Percentiles rank a stretch among this genome's conserved stretches.
phyloP scores from a whole-genome alignment of 2,888 invertebrate species.

The Ceramica pisi region DNA sequence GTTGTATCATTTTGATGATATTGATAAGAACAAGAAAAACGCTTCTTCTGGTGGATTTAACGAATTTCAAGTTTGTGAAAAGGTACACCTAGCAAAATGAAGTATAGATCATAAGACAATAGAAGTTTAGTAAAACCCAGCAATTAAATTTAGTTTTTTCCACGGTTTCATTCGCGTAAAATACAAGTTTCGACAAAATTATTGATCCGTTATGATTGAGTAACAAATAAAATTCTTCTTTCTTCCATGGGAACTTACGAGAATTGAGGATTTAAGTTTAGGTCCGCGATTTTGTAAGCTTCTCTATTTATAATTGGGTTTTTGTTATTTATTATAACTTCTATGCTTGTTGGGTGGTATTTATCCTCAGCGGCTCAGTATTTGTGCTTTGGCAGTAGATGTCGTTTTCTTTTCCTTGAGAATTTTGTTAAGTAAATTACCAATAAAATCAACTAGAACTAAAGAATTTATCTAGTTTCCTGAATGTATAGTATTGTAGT shows the following conservation, averaged over 20 bases:
- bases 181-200: conserved; percentile 63
- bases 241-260: conserved; percentile 62
- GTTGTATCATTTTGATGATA: too few relatives aligned
- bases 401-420: not conserved
- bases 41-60: not conserved
- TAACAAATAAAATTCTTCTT: conserved; percentile 53
- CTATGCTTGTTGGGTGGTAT: not conserved
- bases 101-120: conserved; percentile 46
- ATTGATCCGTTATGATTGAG: conserved; percentile 70
- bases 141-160: conserved; percentile 64
- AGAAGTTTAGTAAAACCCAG: conserved; percentile 54
- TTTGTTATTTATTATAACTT: not conserved
- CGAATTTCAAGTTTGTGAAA: conserved; percentile 1
- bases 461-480: not conserved
- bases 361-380: not conserved
- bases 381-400: not conserved
- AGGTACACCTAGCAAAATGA: not conserved
- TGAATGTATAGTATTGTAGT: not conserved
- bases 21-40: not conserved
- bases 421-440: not conserved
- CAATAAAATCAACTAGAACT: not conserved
- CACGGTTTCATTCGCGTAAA: conserved; percentile 66
- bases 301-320: conserved; percentile 23
- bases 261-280: conserved; percentile 33
- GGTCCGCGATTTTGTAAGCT: conserved; percentile 40